A percentile compares a stretch with the other conserved stretches of the same genome.
phyloP scores from a whole-genome alignment of 2,888 invertebrate species.

The Caenorhabditis virilis region DNA sequence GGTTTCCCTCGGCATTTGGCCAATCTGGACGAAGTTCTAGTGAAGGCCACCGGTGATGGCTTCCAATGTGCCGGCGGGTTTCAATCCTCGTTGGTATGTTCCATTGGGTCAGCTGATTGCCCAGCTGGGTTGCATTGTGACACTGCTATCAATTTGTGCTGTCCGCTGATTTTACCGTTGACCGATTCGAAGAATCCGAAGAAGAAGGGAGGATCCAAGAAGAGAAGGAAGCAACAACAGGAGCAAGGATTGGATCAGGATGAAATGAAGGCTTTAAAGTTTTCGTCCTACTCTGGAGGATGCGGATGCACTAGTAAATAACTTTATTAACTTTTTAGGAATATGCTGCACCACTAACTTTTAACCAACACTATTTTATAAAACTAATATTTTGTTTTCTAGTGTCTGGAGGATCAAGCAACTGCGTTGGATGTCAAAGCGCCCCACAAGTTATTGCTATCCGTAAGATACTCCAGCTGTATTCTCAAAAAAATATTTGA shows the following conservation, averaged over 20 bases:
- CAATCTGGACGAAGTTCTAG: constrained; percentile 56
- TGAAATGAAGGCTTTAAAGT: neutral
- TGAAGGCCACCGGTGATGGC: constrained; percentile 62
- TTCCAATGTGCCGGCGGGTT: constrained; percentile 60
- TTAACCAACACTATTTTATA: too few species aligned
- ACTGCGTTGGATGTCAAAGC: constrained; percentile 51
- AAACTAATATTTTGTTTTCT: constrained; percentile 12
- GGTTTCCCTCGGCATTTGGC: constrained; percentile 57
- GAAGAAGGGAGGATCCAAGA: constrained; percentile 16
- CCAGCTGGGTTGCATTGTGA: constrained; percentile 65
- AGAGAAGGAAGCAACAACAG: constrained; percentile 20
- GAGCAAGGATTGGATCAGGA: neutral
- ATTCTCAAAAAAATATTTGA: neutral
- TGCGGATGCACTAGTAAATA: constrained; percentile 32
- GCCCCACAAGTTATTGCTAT: constrained; percentile 55
- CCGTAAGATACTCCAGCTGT: constrained; percentile 36
- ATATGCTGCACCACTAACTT: too few species aligned
- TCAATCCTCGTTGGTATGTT: constrained; percentile 50
- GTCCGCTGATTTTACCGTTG: constrained; percentile 63
- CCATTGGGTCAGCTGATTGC: constrained; percentile 44
- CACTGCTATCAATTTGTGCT: constrained; percentile 53
- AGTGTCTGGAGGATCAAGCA: constrained; percentile 35
- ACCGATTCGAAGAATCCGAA: constrained; percentile 48
- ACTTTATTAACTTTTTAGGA: too few species aligned
- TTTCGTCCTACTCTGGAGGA: constrained; percentile 15